A percentile compares a stretch with the other conserved stretches of the same genome.
Conservation (phyloP, 1,140 invertebrate genomes). For the Zophobas atratus region DNA sequence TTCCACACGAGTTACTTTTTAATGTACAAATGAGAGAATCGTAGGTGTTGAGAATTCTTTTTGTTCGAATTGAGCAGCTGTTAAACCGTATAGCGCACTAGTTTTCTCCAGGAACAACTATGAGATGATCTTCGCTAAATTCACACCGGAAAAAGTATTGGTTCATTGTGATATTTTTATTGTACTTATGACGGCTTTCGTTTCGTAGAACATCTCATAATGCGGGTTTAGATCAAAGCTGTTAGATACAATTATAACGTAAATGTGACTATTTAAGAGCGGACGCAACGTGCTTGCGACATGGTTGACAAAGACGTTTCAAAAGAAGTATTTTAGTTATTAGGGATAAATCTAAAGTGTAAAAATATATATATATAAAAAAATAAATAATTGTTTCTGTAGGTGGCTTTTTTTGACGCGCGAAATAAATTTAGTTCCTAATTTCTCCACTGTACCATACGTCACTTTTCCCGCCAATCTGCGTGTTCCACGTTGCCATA, state of each 20-base stretch:
- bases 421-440: too few relatives aligned
- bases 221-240: slow-evolving; percentile 16
- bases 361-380: slow-evolving; percentile 9
- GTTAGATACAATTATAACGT: slow-evolving; percentile 41
- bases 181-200: slow-evolving; percentile 33
- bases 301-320: slow-evolving; percentile 44
- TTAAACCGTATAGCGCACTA: slow-evolving; percentile 13
- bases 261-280: slow-evolving; percentile 31
- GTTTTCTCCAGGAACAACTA: neutral
- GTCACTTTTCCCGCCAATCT: too few relatives aligned
- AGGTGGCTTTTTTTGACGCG: neutral
- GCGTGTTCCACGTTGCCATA: too few relatives aligned
- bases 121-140: slow-evolving; percentile 32
- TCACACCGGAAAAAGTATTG: slow-evolving; percentile 32
- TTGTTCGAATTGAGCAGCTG: slow-evolving; percentile 16
- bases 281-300: slow-evolving; percentile 23
- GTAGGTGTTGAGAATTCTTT: slow-evolving; percentile 3
- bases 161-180: slow-evolving; percentile 50
- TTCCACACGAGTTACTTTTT: slow-evolving; percentile 20
- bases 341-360: slow-evolving; percentile 41
- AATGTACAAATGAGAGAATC: slow-evolving; percentile 14
- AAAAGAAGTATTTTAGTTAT: slow-evolving; percentile 44
- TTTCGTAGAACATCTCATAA: slow-evolving; percentile 34
- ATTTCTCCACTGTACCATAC: too few relatives aligned
- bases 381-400: slow-evolving; percentile 47